phyloP scores from a whole-genome alignment of 2,113 vertebrate genomes.

The Lepus europaeus region DNA sequence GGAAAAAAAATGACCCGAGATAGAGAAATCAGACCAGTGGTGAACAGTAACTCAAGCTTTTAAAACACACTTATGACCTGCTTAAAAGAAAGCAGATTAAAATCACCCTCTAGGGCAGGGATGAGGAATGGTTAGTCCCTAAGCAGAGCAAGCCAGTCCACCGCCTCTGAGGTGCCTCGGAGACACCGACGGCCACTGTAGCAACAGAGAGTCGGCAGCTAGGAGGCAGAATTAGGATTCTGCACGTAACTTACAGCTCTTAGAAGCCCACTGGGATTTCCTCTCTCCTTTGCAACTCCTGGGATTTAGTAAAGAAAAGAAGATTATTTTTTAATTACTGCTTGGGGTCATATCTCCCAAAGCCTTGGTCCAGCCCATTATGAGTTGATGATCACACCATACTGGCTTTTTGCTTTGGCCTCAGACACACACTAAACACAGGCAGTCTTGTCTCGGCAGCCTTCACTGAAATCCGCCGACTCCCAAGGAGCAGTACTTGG shows the following conservation, averaged over 20 bases:
- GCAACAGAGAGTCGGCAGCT: background rate
- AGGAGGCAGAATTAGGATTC: constrained; percentile 24
- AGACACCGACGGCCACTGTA: constrained; percentile 57
- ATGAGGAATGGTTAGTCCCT: background rate
- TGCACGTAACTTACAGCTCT: constrained; percentile 48
- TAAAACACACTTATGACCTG: constrained; percentile 66
- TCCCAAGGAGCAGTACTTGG: rapidly evolving
- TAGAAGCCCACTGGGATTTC: constrained; percentile 40
- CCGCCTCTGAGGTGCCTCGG: constrained; percentile 17
- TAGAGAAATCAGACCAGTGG: constrained; percentile 65
- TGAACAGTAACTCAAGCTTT: constrained; percentile 33
- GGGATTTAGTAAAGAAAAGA: background rate
- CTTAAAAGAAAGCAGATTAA: constrained; percentile 64
- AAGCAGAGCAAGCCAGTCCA: background rate
- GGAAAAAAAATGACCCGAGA: background rate
- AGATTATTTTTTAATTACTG: constrained; percentile 61
- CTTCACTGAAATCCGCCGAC: background rate
- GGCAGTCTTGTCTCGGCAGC: background rate
- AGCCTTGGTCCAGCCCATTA: background rate
- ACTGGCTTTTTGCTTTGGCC: background rate
- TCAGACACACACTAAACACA: background rate
- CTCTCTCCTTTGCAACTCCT: constrained; percentile 25
- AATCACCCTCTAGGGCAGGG: constrained; percentile 58
- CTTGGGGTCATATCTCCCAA: constrained; percentile 30
- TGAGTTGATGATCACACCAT: background rate